These are phyloP conservation scores for Lates calcarifer DNA, from an alignment of 2,113 vertebrate species.

Conservation along the genomic window DNA sequence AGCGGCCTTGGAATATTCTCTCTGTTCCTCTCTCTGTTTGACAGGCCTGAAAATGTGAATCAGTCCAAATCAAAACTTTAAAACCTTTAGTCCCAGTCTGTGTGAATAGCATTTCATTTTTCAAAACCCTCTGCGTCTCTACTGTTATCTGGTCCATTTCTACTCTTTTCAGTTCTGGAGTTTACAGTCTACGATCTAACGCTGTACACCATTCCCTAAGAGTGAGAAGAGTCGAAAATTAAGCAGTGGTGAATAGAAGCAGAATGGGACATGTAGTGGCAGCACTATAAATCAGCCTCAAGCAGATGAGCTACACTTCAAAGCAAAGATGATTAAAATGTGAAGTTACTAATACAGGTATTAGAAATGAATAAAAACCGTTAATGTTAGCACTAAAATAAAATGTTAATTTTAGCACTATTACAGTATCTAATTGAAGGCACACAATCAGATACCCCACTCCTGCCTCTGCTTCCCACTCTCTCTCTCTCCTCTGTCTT, in stretches of 20 bases:
- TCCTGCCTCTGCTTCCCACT: not conserved
- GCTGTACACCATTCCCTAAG: not conserved
- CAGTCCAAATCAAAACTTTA: not conserved
- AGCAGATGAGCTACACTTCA: conserved; percentile 27
- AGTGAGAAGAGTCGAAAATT: not conserved
- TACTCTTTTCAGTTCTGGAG: not conserved
- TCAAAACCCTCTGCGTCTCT: not conserved
- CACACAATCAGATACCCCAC: not conserved
- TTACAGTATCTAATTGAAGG: not conserved
- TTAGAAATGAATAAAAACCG: conserved; percentile 42
- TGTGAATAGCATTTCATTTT: not conserved
- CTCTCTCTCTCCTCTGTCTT: conserved; percentile 5
- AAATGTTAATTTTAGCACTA: conserved; percentile 5
- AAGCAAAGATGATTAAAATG: conserved; percentile 1
- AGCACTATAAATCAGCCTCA: conserved; percentile 12
- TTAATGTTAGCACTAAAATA: not conserved
- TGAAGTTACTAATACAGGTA: conserved; percentile 21
- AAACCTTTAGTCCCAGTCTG: not conserved
- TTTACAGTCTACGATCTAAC: not conserved
- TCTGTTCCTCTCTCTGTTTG: not conserved
- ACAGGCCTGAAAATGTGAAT: conserved; percentile 5
- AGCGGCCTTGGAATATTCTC: conserved; percentile 50
- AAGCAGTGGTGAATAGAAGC: conserved; percentile 4
- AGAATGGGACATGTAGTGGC: not conserved
- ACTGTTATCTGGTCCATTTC: not conserved